Percentiles rank a stretch among this genome's conserved stretches.
phyloP scores from a whole-genome alignment of 2,113 vertebrate species.

The Amia ocellicauda region DNA sequence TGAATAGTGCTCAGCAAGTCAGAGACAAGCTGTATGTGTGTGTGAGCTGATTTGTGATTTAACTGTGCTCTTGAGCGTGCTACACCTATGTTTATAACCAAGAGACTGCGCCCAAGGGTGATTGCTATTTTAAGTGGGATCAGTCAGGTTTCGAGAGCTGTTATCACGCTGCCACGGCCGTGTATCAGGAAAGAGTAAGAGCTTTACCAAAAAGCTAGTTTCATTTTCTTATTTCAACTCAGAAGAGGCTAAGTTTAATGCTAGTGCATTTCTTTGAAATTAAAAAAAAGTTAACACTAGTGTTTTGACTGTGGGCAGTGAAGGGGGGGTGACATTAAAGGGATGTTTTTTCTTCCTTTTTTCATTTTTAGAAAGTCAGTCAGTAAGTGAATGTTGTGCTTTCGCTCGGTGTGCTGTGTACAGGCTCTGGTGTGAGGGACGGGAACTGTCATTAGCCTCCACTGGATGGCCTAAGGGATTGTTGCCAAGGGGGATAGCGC shows the following conservation, averaged over 20 bases:
- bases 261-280: constrained; percentile 28
- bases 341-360: too few species aligned
- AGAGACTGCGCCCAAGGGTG: constrained; percentile 61
- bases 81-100: constrained; percentile 70
- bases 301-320: too few species aligned
- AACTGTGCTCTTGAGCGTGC: constrained; percentile 52
- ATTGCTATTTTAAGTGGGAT: constrained; percentile 61
- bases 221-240: constrained; percentile 65
- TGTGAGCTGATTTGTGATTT: constrained; percentile 59
- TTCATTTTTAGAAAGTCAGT: too few species aligned
- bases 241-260: constrained; percentile 40
- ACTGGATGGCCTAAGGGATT: constrained; percentile 70
- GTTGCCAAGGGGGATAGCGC: constrained; percentile 73
- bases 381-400: too few species aligned
- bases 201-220: constrained; percentile 59
- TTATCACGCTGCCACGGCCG: constrained; percentile 25
- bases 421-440: too few species aligned
- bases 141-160: constrained; percentile 39
- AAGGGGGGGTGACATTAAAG: too few species aligned
- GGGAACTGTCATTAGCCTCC: constrained; percentile 56
- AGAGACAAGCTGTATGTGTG: too few species aligned
- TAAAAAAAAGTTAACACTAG: too few species aligned
- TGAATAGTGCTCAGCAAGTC: neutral
- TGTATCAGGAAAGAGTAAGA: constrained; percentile 32
- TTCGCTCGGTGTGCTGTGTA: too few species aligned